A percentile compares a stretch with the other conserved stretches of the same genome.
Evolutionary conservation across 2,888 invertebrate species (phyloP).

Genomic region (Mesorhabditis sp.): DNA sequence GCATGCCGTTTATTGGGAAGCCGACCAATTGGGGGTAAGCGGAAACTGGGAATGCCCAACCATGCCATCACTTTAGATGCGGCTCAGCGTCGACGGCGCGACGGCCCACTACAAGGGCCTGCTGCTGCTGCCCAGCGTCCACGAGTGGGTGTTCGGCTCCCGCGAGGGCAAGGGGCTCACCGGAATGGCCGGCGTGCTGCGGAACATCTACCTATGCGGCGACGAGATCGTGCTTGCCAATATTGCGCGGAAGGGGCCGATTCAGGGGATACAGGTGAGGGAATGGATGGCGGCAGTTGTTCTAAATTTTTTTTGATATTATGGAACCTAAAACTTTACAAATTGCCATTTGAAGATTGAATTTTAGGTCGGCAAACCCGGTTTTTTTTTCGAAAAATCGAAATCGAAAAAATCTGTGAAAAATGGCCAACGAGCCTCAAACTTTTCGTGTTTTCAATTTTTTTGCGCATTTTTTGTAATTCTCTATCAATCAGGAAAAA

Average conservation of each 20-base stretch:
- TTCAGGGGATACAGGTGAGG: slow-evolving; percentile 15
- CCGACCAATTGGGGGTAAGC: slow-evolving; percentile 18
- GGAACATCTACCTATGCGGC: slow-evolving; percentile 52
- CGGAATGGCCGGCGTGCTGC: slow-evolving; percentile 51
- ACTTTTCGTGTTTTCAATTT: too few relatives aligned
- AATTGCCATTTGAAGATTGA: too few relatives aligned
- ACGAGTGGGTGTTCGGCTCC: slow-evolving; percentile 39
- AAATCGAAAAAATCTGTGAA: too few relatives aligned
- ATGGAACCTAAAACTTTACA: too few relatives aligned
- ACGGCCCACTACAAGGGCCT: slow-evolving; percentile 15
- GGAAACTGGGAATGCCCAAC: neutral
- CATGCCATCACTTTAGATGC: slow-evolving; percentile 15
- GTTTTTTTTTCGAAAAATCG: too few relatives aligned
- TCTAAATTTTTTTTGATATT: too few relatives aligned
- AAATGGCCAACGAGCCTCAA: too few relatives aligned
- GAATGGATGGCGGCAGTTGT: too few relatives aligned
- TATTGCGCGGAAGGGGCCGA: slow-evolving; percentile 36
- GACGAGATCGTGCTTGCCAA: slow-evolving; percentile 38
- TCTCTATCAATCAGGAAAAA: too few relatives aligned
- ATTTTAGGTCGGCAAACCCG: too few relatives aligned
- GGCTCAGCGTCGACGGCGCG: slow-evolving; percentile 27
- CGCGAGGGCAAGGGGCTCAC: slow-evolving; percentile 41
- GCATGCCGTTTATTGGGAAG: slow-evolving; percentile 43
- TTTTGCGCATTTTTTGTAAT: too few relatives aligned
- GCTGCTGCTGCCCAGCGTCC: slow-evolving; percentile 29